Conservation (phyloP, 1,140 invertebrate genomes). For the Drosophila sulfurigaster region DNA sequence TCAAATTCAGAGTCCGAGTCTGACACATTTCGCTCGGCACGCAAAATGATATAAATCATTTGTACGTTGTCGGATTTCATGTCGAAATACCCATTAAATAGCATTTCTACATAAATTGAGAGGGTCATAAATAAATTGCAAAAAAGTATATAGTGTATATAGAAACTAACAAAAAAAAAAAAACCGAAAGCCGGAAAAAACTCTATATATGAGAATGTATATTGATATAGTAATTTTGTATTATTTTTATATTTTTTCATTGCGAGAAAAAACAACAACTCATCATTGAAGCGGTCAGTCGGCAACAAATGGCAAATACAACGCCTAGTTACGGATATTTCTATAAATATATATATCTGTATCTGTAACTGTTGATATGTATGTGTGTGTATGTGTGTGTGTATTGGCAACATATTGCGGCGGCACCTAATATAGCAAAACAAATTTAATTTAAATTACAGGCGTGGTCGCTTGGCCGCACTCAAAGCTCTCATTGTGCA, state of each 20-base stretch:
- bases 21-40: conserved; percentile 79
- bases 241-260: conserved; percentile 20
- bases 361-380: not conserved
- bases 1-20: conserved; percentile 29
- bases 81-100: conserved; percentile 74
- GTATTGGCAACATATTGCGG: conserved; percentile 55
- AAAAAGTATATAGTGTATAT: conserved; percentile 29
- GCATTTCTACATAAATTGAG: conserved; percentile 61
- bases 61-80: conserved; percentile 75
- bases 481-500: conserved; percentile 56
- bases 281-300: conserved; percentile 72
- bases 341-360: conserved; percentile 43
- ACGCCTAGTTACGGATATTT: conserved; percentile 77
- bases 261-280: conserved; percentile 65
- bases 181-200: conserved; percentile 60
- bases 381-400: conserved; percentile 22
- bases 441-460: conserved; percentile 84
- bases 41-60: conserved; percentile 78
- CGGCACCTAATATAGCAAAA: conserved; percentile 82
- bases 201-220: conserved; percentile 12
- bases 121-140: conserved; percentile 65
- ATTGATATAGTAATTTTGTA: conserved; percentile 20
- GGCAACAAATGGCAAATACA: conserved; percentile 41
- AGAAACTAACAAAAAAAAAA: conserved; percentile 32
- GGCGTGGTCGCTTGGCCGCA: conserved; percentile 72